Base-by-base conservation (phyloP, 2,113 vertebrate genomes). In the Eurystomus gularis region DNA sequence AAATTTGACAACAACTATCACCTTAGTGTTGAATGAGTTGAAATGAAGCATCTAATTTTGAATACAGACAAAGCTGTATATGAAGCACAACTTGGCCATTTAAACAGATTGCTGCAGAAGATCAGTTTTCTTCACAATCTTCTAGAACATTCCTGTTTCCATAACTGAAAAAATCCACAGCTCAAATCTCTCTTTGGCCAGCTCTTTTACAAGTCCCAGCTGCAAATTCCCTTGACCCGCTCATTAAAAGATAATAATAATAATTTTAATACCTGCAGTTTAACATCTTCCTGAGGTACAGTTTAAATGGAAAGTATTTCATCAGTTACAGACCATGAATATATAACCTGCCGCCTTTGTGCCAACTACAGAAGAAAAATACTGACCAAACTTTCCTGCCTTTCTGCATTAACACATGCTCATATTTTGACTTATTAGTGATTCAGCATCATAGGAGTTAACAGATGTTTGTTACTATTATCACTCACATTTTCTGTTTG, bases 321-420 rank as follows among this genome's bases (percentile, higher is more conserved):
- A 60, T 54, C 60, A 86, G 49, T 73, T 81, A 88, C 17, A 73
- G 46, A 73, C 25, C 16, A 42, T 19, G 17, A 88, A 78, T 35
- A 62, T 15, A 92, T 24, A 88, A 77, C 5, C 23, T 60, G 26
- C 31, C 51, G 83, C 62, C 40, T 51, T 84, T 60, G 78, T 40
- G 51, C 12, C 89, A 78, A 84, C 88, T 26, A 40, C 7, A 78
- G 39, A 83, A 88, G 48, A 96, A 86, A 96, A 96, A 77, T 37
- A 71, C 40, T 58, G 72, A 66, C 18, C 31, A 81, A 86, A 73
- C 5, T 35, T 44, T 71, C 68, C 55, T 71, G 62, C 40, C 68
- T 66, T 93, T 71, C 44, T 69, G 25, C 52, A 60, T 54, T 69
- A 90, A 79, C 25, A 85, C 48, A 82, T 71, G 49, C 29, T 88